Evolutionary conservation across 2,797 vertebrate species (phyloP).

Genomic region (Chloroceryle inda): DNA sequence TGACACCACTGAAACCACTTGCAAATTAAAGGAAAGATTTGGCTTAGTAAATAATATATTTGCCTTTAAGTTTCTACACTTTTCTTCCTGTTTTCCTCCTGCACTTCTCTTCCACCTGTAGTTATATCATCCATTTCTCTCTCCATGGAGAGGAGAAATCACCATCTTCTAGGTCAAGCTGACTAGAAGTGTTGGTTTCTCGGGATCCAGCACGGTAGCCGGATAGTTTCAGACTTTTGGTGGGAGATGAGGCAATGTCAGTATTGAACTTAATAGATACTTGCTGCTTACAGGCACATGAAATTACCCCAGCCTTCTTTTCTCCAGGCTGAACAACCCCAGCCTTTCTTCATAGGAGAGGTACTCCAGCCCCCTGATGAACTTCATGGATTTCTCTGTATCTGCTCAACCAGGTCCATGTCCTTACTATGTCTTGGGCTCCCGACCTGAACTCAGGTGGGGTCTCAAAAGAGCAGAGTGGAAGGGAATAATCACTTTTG

Average conservation of each 20-base stretch:
- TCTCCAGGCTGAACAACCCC: neutral
- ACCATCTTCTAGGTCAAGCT: neutral
- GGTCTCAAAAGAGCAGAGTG: neutral
- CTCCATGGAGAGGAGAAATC: neutral
- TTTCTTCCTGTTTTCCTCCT: neutral
- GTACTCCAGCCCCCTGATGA: neutral
- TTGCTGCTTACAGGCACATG: neutral
- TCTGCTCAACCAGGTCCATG: neutral
- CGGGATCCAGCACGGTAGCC: neutral
- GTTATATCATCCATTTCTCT: neutral
- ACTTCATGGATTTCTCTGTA: neutral
- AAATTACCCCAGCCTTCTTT: neutral
- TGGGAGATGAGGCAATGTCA: neutral
- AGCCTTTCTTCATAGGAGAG: neutral
- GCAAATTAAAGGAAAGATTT: neutral
- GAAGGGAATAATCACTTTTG: neutral
- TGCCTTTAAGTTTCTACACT: neutral
- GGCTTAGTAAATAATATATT: neutral
- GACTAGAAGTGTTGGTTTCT: neutral
- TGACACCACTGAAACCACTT: neutral
- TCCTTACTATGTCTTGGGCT: neutral
- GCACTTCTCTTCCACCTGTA: neutral
- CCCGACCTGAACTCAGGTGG: too few relatives aligned
- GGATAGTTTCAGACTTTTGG: neutral
- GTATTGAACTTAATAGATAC: neutral